Evolutionary conservation across 2,888 invertebrate genomes (phyloP), one percentile per base, ranked within the genome.

Genomic region (Callosobruchus maculatus): DNA sequence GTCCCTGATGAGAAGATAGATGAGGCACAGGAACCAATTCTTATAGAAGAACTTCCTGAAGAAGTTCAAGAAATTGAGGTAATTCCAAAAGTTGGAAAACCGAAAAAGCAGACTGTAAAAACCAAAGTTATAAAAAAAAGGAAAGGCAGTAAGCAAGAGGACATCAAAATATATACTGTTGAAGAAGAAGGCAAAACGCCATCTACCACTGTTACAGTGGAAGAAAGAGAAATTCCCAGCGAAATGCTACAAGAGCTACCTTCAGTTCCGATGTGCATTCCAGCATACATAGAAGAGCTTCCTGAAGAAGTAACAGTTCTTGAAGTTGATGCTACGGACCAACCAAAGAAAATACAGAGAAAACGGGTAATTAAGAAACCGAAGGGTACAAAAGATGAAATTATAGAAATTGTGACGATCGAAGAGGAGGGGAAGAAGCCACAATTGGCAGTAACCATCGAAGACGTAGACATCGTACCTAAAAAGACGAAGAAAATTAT

Each of bases 381-480:
- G 22, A 81, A 80, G 75, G 84, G 82, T 18, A 77, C 78, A 73
- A 82, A 83, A 74, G 78, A 88, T 73, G 84, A 84, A 83, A 80
- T 77, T 80, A 88, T 88, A 80, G 87, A 89, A 86, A 88, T 88
- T 80, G 83, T 85, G n/a, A 86, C 84, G 0, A 83, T 87, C 67
- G 87, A 88, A 79, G 88, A 88, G 78, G 87, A 88, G 76, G 88
- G 88, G 70, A 87, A 86, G 81, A 80, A 86, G 83, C 84, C 89
- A 78, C 81, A 88, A 81, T 83, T 86, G 72, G 79, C 87, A 20
- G 85, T 88, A 78, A 81, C 87, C 68, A 85, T 85, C 72, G 78
- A 81, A 73, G 82, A 82, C 77, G 70, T 74, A 71, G 88, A 88
- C 76, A 88, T 88, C 71, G 21, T 74, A 75, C 49, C 49, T 0